Base-by-base conservation (phyloP, 1,140 invertebrate species). In the Acromyrmex heyeri region DNA sequence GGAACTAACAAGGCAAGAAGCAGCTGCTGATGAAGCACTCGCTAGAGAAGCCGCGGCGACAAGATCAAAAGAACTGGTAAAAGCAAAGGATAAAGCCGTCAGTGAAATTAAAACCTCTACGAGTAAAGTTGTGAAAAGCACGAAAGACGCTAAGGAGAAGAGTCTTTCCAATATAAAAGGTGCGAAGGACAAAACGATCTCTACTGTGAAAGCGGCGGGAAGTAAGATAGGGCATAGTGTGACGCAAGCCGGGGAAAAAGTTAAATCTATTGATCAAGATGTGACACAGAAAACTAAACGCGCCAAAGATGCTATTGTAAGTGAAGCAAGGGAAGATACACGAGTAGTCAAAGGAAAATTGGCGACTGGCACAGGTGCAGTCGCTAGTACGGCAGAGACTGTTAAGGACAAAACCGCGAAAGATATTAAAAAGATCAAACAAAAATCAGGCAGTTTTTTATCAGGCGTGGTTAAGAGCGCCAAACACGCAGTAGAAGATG, bases 401-500 rank as follows among this genome's bases (percentile, higher is more conserved):
- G 69, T 78, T 0, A 87, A 86, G 6, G 90, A 90, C 3, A 89
- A 92, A 61, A 76, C 65, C 24, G 38, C 70, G 1, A 91, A 81
- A 55, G 91, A 85, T 16, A 78, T 61, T 1, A 91, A 89, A 30
- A 91, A 93, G 6, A 61, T 79, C 0, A 92, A 92, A 4, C 86
- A 91, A 1, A 91, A 91, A 61, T 53, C 72, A 5, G 67, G 88
- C 34, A 88, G 92, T 4, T 91, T 92, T 24, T 18, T 92, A 0
- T 92, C 92, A 1, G 91, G 88, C 2, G 79, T 93, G 2, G 86
- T 92, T 5, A 92, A 93, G 34, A 90, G 88, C 6, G 89, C 87
- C 0, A 94, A 93, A 27, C 90, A 94, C 44, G 92, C 94, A 0
- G 92, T 92, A 14, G 93, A 94, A 30, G 94, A 94, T 21, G 89